phyloP scores from a whole-genome alignment of 2,113 vertebrate species.

The Oncorhynchus tshawytscha region DNA sequence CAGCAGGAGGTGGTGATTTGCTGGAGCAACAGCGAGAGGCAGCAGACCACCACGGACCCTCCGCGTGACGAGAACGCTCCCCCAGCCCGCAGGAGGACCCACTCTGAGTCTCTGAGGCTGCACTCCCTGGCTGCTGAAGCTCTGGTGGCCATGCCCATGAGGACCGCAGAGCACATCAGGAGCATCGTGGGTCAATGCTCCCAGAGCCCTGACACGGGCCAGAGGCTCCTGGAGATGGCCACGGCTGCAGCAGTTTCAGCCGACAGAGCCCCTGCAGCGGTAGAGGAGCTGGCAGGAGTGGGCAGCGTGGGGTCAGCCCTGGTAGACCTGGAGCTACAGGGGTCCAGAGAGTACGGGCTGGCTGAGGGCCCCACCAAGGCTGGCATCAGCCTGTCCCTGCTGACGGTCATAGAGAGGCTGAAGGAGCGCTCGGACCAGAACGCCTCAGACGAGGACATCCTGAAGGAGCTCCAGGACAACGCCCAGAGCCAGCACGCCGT shows the following conservation, averaged over 20 bases:
- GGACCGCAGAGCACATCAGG: slow-evolving; percentile 81
- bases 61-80: slow-evolving; percentile 84
- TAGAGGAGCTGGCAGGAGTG: slow-evolving; percentile 65
- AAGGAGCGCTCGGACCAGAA: slow-evolving; percentile 95
- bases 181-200: slow-evolving; percentile 51
- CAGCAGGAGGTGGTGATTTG: slow-evolving; percentile 72
- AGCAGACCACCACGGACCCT: slow-evolving; percentile 42
- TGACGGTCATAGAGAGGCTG: slow-evolving; percentile 93
- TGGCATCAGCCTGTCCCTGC: slow-evolving; percentile 93
- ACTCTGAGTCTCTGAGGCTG: slow-evolving; percentile 90
- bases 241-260: slow-evolving; percentile 63
- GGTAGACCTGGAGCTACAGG: slow-evolving; percentile 67
- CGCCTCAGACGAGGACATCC: slow-evolving; percentile 91
- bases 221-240: slow-evolving; percentile 64
- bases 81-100: slow-evolving; percentile 87
- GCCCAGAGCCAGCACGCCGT: slow-evolving; percentile 79
- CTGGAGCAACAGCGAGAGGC: slow-evolving; percentile 74
- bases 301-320: slow-evolving; percentile 64
- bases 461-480: slow-evolving; percentile 92
- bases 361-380: slow-evolving; percentile 82
- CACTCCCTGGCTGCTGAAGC: slow-evolving; percentile 95
- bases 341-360: slow-evolving; percentile 39
- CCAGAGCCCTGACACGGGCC: slow-evolving; percentile 66
- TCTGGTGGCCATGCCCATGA: slow-evolving; percentile 92
- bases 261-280: slow-evolving; percentile 52